These are phyloP conservation scores for Pipistrellus pygmaeus DNA, from an alignment of 2,797 vertebrate species.

Conservation along the genomic window DNA sequence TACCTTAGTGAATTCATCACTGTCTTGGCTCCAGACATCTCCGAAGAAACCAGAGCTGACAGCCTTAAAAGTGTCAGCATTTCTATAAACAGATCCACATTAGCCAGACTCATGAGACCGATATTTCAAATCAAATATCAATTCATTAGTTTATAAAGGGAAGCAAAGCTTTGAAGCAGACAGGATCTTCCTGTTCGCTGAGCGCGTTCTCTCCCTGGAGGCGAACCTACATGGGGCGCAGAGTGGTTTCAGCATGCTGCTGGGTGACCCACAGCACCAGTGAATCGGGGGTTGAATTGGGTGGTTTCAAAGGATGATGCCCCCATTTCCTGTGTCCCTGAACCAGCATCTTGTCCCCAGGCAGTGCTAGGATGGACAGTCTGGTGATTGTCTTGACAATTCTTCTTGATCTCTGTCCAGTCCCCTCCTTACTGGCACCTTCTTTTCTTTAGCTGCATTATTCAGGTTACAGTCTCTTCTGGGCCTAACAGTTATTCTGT, in stretches of 20 bases:
- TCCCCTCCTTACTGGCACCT: not conserved
- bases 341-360: slow-evolving; percentile 33
- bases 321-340: not conserved
- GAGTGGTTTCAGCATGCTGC: slow-evolving; percentile 34
- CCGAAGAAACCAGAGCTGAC: slow-evolving; percentile 63
- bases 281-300: not conserved
- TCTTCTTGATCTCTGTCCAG: not conserved
- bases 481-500: not conserved
- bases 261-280: slow-evolving; percentile 46
- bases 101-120: slow-evolving; percentile 70
- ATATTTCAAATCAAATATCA: slow-evolving; percentile 79
- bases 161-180: slow-evolving; percentile 66
- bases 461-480: slow-evolving; percentile 1
- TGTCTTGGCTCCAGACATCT: slow-evolving; percentile 55
- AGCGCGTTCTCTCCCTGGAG: slow-evolving; percentile 58
- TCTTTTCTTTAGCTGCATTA: slow-evolving; percentile 24
- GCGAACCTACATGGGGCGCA: not conserved
- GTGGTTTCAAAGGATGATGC: slow-evolving; percentile 37
- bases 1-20: slow-evolving; percentile 68
- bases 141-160: slow-evolving; percentile 76
- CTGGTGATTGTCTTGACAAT: slow-evolving; percentile 3
- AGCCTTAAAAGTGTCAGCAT: slow-evolving; percentile 61
- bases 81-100: slow-evolving; percentile 61
- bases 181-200: slow-evolving; percentile 57
- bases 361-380: not conserved